Conservation (phyloP, 2,888 invertebrate species). For the Chloroclystis v-ata region DNA sequence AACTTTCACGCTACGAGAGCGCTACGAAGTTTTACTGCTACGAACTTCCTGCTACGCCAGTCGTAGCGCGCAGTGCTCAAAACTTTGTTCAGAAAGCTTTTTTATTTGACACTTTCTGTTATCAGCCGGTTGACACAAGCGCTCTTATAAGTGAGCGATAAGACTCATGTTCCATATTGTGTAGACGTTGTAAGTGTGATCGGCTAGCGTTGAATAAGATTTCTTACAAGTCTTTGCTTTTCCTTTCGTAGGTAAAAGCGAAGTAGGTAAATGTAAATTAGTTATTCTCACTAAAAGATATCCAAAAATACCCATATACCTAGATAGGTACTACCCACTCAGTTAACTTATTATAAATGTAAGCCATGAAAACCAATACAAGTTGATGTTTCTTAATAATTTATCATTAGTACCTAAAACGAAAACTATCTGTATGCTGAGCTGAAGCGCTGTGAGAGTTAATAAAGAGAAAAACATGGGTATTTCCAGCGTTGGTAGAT, state of each 20-base stretch:
- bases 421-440: constrained; percentile 3
- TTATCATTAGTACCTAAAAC: neutral
- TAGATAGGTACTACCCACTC: too few species aligned
- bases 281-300: too few species aligned
- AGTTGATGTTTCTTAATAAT: too few species aligned
- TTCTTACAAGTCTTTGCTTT: too few species aligned
- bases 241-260: too few species aligned
- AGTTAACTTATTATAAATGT: too few species aligned
- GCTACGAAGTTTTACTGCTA: constrained; percentile 78
- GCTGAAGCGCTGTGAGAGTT: constrained; percentile 18
- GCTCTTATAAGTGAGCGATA: constrained; percentile 43
- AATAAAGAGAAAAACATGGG: constrained; percentile 36
- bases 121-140: constrained; percentile 62
- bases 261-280: too few species aligned
- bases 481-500: constrained; percentile 46
- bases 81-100: constrained; percentile 75
- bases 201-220: too few species aligned
- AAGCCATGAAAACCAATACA: too few species aligned
- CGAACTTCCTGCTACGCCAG: constrained; percentile 76
- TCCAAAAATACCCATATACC: too few species aligned
- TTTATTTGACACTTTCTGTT: constrained; percentile 75
- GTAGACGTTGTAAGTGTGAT: too few species aligned
- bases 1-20: constrained; percentile 78
- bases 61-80: constrained; percentile 72
- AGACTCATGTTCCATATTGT: constrained; percentile 37